These are phyloP conservation scores for Pachypeltis micranthus DNA, from an alignment of 1,140 invertebrate species.

Conservation along the genomic window DNA sequence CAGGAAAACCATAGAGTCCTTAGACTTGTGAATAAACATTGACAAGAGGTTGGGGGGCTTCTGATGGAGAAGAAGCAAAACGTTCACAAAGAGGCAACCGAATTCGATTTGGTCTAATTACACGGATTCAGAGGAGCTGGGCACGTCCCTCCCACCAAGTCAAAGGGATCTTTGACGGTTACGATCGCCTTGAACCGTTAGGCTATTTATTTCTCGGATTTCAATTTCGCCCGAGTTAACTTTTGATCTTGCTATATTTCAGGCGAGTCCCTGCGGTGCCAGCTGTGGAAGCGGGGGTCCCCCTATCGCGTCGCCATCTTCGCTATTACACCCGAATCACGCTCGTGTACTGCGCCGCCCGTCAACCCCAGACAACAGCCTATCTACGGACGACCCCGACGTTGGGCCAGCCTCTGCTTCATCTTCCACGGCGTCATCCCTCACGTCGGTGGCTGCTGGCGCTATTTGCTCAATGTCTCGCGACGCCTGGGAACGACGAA, in stretches of 20 bases:
- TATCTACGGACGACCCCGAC: slow-evolving; percentile 38
- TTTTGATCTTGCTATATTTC: too few species aligned
- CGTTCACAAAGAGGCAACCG: too few species aligned
- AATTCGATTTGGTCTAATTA: too few species aligned
- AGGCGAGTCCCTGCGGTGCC: slow-evolving; percentile 25
- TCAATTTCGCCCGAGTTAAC: not conserved
- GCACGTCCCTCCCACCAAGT: too few species aligned
- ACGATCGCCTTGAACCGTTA: not conserved
- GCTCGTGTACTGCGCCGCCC: slow-evolving; percentile 44
- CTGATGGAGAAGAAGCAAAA: too few species aligned
- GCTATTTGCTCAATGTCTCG: slow-evolving; percentile 33
- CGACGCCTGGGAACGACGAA: slow-evolving; percentile 33
- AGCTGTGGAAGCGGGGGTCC: slow-evolving; percentile 34
- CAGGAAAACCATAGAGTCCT: too few species aligned
- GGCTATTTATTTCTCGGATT: not conserved
- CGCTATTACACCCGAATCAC: slow-evolving; percentile 53
- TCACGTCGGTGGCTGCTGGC: slow-evolving; percentile 27
- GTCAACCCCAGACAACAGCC: slow-evolving; percentile 38
- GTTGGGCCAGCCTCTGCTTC: slow-evolving; percentile 33
- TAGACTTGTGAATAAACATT: too few species aligned
- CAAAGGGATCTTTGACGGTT: not conserved
- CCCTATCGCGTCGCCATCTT: slow-evolving; percentile 42
- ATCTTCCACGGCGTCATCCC: slow-evolving; percentile 41
- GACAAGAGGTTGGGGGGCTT: too few species aligned
- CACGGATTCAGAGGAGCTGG: too few species aligned